Conservation (phyloP, 1,140 invertebrate species). For the Papilio machaon region DNA sequence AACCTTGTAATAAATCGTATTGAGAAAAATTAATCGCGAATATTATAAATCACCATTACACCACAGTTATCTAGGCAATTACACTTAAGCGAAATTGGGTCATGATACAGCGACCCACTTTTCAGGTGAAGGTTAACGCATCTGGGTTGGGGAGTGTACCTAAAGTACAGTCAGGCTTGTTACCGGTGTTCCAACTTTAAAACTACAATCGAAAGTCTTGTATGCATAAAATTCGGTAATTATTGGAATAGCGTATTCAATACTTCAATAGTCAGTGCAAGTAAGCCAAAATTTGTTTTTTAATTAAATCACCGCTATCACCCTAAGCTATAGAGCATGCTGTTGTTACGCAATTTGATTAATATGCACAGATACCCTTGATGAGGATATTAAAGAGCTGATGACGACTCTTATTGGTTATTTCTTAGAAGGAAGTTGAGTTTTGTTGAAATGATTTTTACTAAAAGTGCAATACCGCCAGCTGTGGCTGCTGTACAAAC, state of each 20-base stretch:
- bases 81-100: conserved; percentile 6
- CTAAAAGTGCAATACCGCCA: not conserved
- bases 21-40: not conserved
- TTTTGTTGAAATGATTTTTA: not conserved
- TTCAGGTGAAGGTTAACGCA: conserved; percentile 23
- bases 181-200: not conserved
- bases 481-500: not conserved
- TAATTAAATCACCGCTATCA: not conserved
- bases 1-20: not conserved
- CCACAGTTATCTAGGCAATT: conserved; percentile 5
- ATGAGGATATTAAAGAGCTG: not conserved
- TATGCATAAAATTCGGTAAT: not conserved
- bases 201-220: not conserved
- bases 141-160: conserved; percentile 12
- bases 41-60: conserved; percentile 8
- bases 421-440: too few relatives aligned
- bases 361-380: not conserved
- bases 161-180: not conserved
- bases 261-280: not conserved
- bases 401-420: too few relatives aligned
- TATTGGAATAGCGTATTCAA: not conserved
- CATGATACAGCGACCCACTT: conserved; percentile 2
- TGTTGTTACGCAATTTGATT: not conserved
- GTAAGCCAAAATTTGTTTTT: not conserved
- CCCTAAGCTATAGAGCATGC: not conserved